phyloP scores from a whole-genome alignment of 2,113 vertebrate species.

The Thermophis baileyi region DNA sequence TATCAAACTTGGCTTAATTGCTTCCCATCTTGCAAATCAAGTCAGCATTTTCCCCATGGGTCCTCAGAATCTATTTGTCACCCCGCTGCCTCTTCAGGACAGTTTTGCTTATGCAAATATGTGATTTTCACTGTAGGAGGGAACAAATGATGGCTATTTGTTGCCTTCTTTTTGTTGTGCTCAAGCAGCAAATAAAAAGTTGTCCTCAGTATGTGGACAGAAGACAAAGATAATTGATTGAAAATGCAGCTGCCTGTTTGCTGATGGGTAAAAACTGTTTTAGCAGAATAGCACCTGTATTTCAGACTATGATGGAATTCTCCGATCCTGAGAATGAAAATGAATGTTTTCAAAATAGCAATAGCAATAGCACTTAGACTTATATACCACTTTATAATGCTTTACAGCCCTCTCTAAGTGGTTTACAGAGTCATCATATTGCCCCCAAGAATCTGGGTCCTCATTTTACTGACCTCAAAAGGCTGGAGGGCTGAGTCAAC shows the following conservation, averaged over 20 bases:
- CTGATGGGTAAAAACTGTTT: neutral
- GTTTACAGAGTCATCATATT: too few species aligned
- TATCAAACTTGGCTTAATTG: constrained; percentile 8
- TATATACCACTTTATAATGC: too few species aligned
- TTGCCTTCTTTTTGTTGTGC: neutral
- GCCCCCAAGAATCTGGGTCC: too few species aligned
- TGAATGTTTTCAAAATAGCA: neutral
- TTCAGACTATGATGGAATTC: neutral
- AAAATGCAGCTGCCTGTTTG: neutral
- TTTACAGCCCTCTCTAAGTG: too few species aligned
- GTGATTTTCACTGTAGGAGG: constrained; percentile 1
- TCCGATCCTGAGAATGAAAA: neutral
- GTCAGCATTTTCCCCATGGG: neutral
- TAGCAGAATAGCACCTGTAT: neutral
- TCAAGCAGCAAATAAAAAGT: neutral
- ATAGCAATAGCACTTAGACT: neutral
- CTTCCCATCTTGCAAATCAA: constrained; percentile 1
- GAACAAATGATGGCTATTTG: neutral
- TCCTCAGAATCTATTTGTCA: constrained; percentile 1
- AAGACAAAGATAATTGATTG: neutral
- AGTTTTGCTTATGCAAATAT: constrained; percentile 15
- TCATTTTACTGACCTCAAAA: too few species aligned
- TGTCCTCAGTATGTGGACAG: neutral
- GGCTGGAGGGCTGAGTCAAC: too few species aligned
- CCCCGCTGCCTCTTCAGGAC: neutral